Conservation (phyloP, 2,113 vertebrate genomes). For the Rhineura floridana region DNA sequence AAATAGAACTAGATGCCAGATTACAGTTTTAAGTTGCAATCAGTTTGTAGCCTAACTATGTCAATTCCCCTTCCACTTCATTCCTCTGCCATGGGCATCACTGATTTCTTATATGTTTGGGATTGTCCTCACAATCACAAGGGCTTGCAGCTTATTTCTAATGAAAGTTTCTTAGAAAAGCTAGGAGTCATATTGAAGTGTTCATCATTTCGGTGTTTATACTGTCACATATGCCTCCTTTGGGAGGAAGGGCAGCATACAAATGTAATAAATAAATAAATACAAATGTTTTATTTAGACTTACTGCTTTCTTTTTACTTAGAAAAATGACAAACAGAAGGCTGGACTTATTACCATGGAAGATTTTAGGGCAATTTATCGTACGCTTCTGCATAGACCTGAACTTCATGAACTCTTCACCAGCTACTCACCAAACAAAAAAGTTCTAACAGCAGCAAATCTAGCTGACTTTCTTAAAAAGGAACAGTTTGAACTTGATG, state of each 20-base stretch:
- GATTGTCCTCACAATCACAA: neutral
- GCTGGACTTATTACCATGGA: conserved; percentile 68
- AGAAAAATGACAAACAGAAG: conserved; percentile 62
- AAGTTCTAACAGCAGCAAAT: conserved; percentile 45
- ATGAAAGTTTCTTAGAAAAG: neutral
- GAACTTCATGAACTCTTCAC: conserved; percentile 75
- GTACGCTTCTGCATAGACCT: conserved; percentile 65
- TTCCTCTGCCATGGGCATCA: neutral
- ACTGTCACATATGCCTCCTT: fast-evolving
- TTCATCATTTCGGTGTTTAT: neutral
- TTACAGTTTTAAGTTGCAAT: too few species aligned
- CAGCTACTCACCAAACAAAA: conserved; percentile 56
- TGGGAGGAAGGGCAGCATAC: too few species aligned
- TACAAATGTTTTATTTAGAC: neutral
- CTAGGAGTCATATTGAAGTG: neutral
- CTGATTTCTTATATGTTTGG: neutral
- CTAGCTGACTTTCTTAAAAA: conserved; percentile 69
- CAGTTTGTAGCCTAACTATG: neutral
- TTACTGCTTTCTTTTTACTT: conserved; percentile 48
- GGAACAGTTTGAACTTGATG: conserved; percentile 62
- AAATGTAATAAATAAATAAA: too few species aligned
- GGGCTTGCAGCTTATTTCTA: neutral
- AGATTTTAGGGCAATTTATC: conserved; percentile 76
- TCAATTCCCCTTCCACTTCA: neutral
- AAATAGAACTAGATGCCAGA: neutral